These are phyloP conservation scores for Listronotus bonariensis DNA, from an alignment of 1,140 invertebrate genomes.

Conservation along the genomic window DNA sequence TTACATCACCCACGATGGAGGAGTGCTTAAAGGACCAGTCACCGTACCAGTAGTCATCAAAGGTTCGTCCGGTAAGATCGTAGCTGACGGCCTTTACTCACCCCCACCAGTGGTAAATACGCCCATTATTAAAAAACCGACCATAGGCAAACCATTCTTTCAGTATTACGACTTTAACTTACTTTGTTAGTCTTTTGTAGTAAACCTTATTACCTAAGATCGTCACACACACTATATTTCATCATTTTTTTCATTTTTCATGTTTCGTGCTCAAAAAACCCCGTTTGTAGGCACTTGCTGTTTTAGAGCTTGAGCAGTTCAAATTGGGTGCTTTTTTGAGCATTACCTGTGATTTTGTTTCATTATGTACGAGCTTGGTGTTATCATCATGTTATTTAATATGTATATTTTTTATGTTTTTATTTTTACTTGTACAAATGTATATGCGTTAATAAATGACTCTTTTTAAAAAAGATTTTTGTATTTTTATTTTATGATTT, in stretches of 20 bases:
- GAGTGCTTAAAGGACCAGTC: constrained; percentile 42
- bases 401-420: constrained; percentile 36
- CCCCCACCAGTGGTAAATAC: constrained; percentile 28
- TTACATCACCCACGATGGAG: constrained; percentile 36
- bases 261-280: constrained; percentile 23
- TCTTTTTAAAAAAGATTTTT: constrained; percentile 31
- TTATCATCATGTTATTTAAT: constrained; percentile 40
- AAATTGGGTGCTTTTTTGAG: constrained; percentile 19
- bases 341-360: constrained; percentile 38
- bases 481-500: constrained; percentile 3
- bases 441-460: constrained; percentile 41
- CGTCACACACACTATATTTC: constrained; percentile 24
- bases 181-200: constrained; percentile 26
- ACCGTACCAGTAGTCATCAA: constrained; percentile 45
- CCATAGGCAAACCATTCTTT: constrained; percentile 39
- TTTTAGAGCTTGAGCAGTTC: constrained; percentile 30
- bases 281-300: constrained; percentile 28
- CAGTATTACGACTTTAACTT: constrained; percentile 35
- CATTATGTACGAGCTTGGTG: constrained; percentile 39
- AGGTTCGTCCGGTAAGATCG: constrained; percentile 45
- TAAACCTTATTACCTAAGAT: constrained; percentile 38
- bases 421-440: constrained; percentile 38
- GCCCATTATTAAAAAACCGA: constrained; percentile 25
- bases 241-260: constrained; percentile 28
- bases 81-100: constrained; percentile 45